Evolutionary conservation across 2,888 invertebrate genomes (phyloP), one percentile per base, ranked within the genome.

Genomic region (Parochlus steinenii): DNA sequence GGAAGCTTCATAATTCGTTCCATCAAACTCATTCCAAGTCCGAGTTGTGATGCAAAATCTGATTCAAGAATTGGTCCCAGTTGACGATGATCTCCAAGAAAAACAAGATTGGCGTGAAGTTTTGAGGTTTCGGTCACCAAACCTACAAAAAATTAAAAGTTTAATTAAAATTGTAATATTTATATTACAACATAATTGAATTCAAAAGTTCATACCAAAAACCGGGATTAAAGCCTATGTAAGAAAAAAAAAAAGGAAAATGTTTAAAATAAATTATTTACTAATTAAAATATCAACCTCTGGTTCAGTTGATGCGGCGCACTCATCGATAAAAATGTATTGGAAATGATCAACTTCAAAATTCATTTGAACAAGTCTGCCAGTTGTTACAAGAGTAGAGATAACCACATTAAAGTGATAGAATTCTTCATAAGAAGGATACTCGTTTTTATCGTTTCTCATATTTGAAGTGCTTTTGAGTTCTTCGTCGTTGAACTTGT

Each of bases 311-410:
- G 74, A 69, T 47, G 81, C 79, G 1, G 78, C 79, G 11, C 74
- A 75, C 58, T 82, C 82, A 49, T 82, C 82, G 29, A 82, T 65
- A 49, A 81, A 75, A 6, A 77, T 61, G 48, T 80, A 74, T 2
- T 70, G 64, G 50, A 75, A 78, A 4, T 48, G 39, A 11, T 32
- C 33, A 7, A 11, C 34, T 15, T 23, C 7, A 15, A 35, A 42
- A 11, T 25, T 15, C 20, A 14, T 23, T 30, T 30, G 25, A 8
- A 38, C 44, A 11, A 55, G 41, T 43, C 48, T 52, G 1, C 53
- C 71, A 14, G 69, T 63, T 27, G 70, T 61, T n/a, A 64, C 54
- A 30, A 78, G 59, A 0, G 80, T 81, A 26, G 67, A 62, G 6
- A 79, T 60, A 3, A 80, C 58, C 38, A 81, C 65, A 17, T 67